Base-by-base conservation (phyloP, 2,888 invertebrate species). In the Chesias legatella region DNA sequence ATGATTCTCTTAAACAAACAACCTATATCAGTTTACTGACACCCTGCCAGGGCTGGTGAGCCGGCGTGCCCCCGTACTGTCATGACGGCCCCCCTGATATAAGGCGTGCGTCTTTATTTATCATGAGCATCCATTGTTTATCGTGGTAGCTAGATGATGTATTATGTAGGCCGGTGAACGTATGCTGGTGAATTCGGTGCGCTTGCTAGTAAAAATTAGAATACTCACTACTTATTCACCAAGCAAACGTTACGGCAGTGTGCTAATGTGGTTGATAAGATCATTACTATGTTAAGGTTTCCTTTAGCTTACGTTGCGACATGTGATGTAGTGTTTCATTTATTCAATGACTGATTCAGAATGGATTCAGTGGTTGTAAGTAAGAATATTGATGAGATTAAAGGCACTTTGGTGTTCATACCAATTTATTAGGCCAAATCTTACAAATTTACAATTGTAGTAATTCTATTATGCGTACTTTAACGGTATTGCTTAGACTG, bases 1-100 rank as follows among this genome's bases (percentile, higher is more conserved):
- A 81, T 83, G 70, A 78, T 77, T 75, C 66, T 64, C 58, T 63
- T 61, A 69, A 53, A 72, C 63, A 72, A 71, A 74, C 72, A 72
- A 66, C 53, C 59, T 53, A 51, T 63, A 44, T 59, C 53, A 54
- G 48, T 45, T 51, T 29, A 53, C 51, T 57, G 47, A 53, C 49
- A 53, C 30, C 44, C 57, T 46, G 41, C 29, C 34, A 35, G 25
- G 34, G 33, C 42, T 51, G 54, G 41, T 44, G 44, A 49, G 39
- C 44, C 43, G 43, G 45, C 50, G 51, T 41, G 56, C 29, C 71
- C 65, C 67, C 48, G 53, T 48, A 44, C 49, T 51, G 57, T 49
- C 56, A 60, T 64, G 63, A 56, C 59, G 48, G 44, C 47, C 45
- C 41, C 53, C 53, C 48, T 54, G 53, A 56, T 58, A 52, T 45